Percentiles rank a stretch among this genome's conserved stretches.
Evolutionary conservation across 1,140 invertebrate genomes (phyloP).

Genomic region (Drosophila pachea): DNA sequence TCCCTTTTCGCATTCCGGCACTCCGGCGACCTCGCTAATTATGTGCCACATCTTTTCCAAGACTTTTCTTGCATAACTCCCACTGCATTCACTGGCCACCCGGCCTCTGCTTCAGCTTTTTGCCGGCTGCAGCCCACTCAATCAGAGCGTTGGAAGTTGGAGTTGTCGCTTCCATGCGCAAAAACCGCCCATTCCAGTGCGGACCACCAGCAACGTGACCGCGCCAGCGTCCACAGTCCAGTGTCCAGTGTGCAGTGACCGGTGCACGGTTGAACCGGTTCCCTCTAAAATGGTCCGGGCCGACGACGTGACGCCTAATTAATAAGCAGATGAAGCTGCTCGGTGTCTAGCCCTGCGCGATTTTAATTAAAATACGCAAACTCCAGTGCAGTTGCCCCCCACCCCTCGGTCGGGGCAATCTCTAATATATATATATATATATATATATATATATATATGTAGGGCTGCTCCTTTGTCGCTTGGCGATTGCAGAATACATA

Average conservation of each 20-base stretch:
- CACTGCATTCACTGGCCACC: background rate
- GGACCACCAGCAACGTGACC: constrained; percentile 67
- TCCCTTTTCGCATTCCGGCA: constrained; percentile 19
- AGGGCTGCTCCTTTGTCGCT: constrained; percentile 40
- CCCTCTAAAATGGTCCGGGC: constrained; percentile 46
- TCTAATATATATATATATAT: constrained; percentile 24
- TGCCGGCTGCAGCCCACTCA: constrained; percentile 50
- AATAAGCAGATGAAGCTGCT: constrained; percentile 74
- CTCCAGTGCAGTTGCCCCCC: constrained; percentile 60
- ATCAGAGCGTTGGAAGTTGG: constrained; percentile 51
- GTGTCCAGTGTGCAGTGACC: constrained; percentile 53
- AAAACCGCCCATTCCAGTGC: constrained; percentile 38
- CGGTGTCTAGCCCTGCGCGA: constrained; percentile 50
- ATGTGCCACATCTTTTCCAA: constrained; percentile 2
- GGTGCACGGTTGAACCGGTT: constrained; percentile 35
- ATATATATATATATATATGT: constrained; percentile 1
- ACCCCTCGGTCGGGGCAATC: constrained; percentile 34
- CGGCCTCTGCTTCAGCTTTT: background rate
- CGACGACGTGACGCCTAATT: constrained; percentile 58
- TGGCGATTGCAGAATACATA: constrained; percentile 43
- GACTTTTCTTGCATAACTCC: constrained; percentile 21
- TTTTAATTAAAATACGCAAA: constrained; percentile 78
- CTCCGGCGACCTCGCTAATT: constrained; percentile 19
- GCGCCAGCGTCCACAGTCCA: too few species aligned
- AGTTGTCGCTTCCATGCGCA: constrained; percentile 62